These are phyloP conservation scores for Nebria ingens DNA, from an alignment of 1,140 invertebrate species.

Conservation along the genomic window DNA sequence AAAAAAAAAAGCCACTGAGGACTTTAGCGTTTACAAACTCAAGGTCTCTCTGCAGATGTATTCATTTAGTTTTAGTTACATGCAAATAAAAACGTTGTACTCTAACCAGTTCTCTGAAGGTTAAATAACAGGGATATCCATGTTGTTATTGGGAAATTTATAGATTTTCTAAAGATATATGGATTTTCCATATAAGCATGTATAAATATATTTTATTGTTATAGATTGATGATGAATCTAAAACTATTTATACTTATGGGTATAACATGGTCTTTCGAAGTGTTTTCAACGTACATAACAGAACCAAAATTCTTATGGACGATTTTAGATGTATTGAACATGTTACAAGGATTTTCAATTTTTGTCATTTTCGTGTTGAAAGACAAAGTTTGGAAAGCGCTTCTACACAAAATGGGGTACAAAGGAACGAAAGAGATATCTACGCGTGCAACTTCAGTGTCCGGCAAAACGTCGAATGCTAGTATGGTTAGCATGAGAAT, in stretches of 20 bases:
- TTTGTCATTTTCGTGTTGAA: constrained; percentile 56
- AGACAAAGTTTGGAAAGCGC: constrained; percentile 42
- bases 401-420: constrained; percentile 39
- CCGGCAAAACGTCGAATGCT: too few relatives aligned
- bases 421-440: background rate
- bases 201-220: too few relatives aligned
- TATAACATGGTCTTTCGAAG: constrained; percentile 56
- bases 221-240: constrained; percentile 54
- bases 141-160: too few relatives aligned
- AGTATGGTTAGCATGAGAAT: too few relatives aligned
- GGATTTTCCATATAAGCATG: too few relatives aligned
- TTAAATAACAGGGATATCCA: too few relatives aligned
- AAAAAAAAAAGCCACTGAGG: background rate
- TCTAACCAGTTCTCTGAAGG: too few relatives aligned
- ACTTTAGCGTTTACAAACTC: background rate
- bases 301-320: constrained; percentile 41
- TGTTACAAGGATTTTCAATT: constrained; percentile 50
- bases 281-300: constrained; percentile 43
- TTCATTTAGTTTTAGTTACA: background rate
- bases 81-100: background rate
- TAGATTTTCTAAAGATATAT: too few relatives aligned
- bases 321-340: constrained; percentile 47
- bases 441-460: background rate
- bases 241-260: constrained; percentile 70
- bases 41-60: background rate